Conservation (phyloP, 2,113 vertebrate species). For the Smithornis capensis region DNA sequence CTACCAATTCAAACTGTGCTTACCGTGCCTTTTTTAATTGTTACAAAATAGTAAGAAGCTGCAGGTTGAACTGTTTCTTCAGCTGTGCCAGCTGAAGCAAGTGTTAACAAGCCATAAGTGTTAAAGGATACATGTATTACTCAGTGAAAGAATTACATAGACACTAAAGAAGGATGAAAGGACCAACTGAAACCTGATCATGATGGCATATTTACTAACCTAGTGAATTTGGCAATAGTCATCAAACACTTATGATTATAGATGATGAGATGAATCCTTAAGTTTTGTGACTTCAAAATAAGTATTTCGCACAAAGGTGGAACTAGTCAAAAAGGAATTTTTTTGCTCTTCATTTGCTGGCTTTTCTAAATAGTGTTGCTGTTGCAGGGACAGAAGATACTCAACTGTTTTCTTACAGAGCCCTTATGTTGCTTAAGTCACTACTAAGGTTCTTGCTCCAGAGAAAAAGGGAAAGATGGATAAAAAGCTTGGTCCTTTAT, state of each 20-base stretch:
- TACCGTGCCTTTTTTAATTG: background rate
- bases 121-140: background rate
- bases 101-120: background rate
- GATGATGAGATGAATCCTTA: background rate
- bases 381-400: background rate
- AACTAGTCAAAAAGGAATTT: background rate
- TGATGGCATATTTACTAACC: background rate
- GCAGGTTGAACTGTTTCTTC: background rate
- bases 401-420: background rate
- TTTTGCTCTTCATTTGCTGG: background rate
- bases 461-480: background rate
- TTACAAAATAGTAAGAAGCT: background rate
- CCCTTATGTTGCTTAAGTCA: background rate
- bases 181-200: background rate
- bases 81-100: background rate
- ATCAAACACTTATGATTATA: background rate
- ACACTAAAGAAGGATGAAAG: background rate
- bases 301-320: fast-evolving
- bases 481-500: background rate
- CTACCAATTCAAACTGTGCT: background rate
- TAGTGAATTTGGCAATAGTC: background rate
- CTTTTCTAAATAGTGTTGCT: background rate
- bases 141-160: background rate
- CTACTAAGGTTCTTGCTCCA: background rate
- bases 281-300: background rate